These are phyloP conservation scores for Gallirallus australis DNA, from an alignment of 2,797 vertebrate genomes.

Conservation along the genomic window DNA sequence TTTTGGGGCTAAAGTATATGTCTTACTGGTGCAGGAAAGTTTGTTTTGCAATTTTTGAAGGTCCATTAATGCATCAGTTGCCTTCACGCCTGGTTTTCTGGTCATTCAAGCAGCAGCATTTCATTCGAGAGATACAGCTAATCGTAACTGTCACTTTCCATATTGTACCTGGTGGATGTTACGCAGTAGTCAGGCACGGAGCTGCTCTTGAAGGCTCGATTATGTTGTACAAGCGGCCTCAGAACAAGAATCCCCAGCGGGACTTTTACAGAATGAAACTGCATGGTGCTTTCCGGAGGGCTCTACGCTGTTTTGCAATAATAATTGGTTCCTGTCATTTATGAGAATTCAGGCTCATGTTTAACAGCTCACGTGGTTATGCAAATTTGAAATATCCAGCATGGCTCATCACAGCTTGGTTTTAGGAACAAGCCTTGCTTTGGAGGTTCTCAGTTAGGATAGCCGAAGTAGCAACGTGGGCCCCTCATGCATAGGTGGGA, in stretches of 20 bases:
- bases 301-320: background rate
- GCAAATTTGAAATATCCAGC: background rate
- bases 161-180: background rate
- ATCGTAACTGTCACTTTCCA: background rate
- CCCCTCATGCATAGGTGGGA: background rate
- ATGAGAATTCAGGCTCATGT: background rate
- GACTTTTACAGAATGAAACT: background rate
- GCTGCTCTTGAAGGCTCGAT: background rate
- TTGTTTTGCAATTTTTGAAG: background rate
- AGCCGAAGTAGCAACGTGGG: rapidly evolving
- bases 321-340: slow-evolving; percentile 9
- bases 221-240: background rate
- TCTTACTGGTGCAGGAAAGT: background rate
- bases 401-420: background rate
- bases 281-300: slow-evolving; percentile 40
- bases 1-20: background rate
- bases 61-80: background rate
- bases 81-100: background rate
- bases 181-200: background rate
- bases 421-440: background rate
- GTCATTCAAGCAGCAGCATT: background rate
- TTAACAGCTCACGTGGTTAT: background rate
- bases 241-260: slow-evolving; percentile 27
- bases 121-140: background rate
- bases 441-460: background rate